Evolutionary conservation across 1,140 invertebrate genomes (phyloP).

Genomic region (Diplogasteroides magnus): DNA sequence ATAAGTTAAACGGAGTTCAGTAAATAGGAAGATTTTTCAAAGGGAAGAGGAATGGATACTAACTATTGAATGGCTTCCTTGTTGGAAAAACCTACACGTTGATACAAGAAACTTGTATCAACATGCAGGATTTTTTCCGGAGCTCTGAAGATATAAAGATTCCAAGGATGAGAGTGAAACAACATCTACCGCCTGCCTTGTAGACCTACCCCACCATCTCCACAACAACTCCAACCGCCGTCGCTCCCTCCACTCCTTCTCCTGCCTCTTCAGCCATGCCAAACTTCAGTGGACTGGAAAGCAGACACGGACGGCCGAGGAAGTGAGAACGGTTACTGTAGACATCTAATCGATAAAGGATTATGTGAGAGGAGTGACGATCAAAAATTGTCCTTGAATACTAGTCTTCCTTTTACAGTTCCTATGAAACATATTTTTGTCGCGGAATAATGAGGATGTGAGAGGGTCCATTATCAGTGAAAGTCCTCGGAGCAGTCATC

Average conservation of each 20-base stretch:
- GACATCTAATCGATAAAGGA: conserved; percentile 1
- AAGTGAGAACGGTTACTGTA: conserved; percentile 22
- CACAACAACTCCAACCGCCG: background rate
- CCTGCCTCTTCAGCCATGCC: conserved; percentile 30
- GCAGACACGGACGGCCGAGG: conserved; percentile 37
- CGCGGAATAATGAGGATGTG: too few relatives aligned
- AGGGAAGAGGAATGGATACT: too few relatives aligned
- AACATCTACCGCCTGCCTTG: background rate
- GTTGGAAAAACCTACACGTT: background rate
- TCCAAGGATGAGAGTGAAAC: background rate
- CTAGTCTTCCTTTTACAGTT: too few relatives aligned
- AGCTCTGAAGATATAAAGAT: too few relatives aligned
- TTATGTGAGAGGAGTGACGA: background rate
- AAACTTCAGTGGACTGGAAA: conserved; percentile 32
- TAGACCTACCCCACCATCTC: background rate
- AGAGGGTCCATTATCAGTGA: too few relatives aligned
- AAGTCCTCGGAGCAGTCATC: too few relatives aligned
- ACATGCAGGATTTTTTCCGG: conserved; percentile 19
- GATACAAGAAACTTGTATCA: conserved; percentile 8
- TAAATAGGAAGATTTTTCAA: too few relatives aligned
- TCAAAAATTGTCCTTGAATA: conserved; percentile 1
- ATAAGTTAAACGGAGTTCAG: too few relatives aligned
- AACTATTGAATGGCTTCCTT: too few relatives aligned
- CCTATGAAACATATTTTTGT: too few relatives aligned
- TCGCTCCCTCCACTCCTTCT: conserved; percentile 15